Evolutionary conservation across 2,797 vertebrate species (phyloP).

Genomic region (Mallotus villosus): DNA sequence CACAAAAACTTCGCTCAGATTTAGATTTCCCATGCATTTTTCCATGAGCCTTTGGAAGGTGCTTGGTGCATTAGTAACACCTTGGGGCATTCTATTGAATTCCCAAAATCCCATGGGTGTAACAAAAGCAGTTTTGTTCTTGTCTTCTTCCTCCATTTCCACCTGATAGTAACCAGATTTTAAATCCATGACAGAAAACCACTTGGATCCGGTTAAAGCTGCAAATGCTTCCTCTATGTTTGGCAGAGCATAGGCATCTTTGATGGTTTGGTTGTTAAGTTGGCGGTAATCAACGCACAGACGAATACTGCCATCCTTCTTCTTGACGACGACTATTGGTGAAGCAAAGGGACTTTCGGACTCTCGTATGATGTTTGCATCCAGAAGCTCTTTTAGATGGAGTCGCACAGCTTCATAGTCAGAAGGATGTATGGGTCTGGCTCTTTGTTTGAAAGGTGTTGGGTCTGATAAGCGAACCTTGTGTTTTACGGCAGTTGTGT

Average conservation of each 20-base stretch:
- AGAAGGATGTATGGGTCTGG: background rate
- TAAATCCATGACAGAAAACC: background rate
- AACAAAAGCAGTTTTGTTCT: background rate
- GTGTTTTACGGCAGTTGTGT: too few species aligned
- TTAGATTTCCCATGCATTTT: too few species aligned
- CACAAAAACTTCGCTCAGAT: too few species aligned
- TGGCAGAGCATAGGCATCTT: background rate
- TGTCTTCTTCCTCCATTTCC: background rate
- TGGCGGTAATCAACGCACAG: slow-evolving; percentile 19
- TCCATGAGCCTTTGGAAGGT: too few species aligned
- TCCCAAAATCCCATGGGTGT: slow-evolving; percentile 6
- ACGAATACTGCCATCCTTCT: background rate
- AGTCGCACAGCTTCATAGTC: slow-evolving; percentile 16
- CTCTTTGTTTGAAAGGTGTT: slow-evolving; percentile 10
- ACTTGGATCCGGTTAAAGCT: background rate
- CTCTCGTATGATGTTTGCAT: slow-evolving; percentile 18
- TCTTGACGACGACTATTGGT: slow-evolving; percentile 15
- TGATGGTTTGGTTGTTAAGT: slow-evolving; percentile 14
- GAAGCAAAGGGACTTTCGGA: slow-evolving; percentile 27
- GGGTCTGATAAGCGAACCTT: slow-evolving; percentile 8
- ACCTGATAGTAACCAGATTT: background rate
- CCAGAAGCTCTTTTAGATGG: slow-evolving; percentile 21
- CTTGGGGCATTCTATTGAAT: background rate
- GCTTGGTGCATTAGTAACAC: too few species aligned
- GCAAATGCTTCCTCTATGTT: background rate